phyloP scores from a whole-genome alignment of 2,888 invertebrate species.

The Camponotus fellah region DNA sequence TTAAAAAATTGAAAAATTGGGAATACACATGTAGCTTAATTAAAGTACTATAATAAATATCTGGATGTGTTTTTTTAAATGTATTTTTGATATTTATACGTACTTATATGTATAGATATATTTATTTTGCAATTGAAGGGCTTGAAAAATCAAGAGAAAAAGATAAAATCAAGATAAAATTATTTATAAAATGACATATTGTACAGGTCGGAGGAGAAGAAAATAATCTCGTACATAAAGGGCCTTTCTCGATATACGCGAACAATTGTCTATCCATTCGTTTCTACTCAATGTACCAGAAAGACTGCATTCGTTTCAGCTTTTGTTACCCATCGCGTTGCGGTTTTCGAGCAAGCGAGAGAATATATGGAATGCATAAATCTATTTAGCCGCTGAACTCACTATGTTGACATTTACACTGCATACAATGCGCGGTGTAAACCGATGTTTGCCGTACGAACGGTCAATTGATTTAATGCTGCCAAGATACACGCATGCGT shows the following conservation, averaged over 20 bases:
- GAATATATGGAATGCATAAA: conserved; percentile 55
- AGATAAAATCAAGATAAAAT: neutral
- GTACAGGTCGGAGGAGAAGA: neutral
- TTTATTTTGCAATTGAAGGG: neutral
- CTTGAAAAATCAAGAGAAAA: neutral
- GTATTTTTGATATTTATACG: neutral
- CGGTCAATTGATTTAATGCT: conserved; percentile 52
- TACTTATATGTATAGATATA: too few relatives aligned
- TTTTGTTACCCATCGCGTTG: conserved; percentile 43
- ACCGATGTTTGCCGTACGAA: conserved; percentile 52
- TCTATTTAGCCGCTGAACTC: conserved; percentile 51
- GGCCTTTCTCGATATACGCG: neutral
- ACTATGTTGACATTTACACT: conserved; percentile 56
- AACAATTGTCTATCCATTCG: conserved; percentile 42
- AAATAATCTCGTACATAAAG: neutral
- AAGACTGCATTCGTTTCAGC: conserved; percentile 39
- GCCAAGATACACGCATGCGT: conserved; percentile 31
- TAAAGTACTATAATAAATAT: neutral
- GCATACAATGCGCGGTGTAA: conserved; percentile 46
- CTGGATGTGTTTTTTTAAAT: neutral
- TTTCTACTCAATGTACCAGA: conserved; percentile 35
- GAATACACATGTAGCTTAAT: neutral
- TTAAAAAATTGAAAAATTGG: neutral
- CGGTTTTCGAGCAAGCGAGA: conserved; percentile 45
- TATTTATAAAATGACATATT: neutral